A percentile compares a stretch with the other conserved stretches of the same genome.
Conservation (phyloP, 2,888 invertebrate genomes). For the Xanthorhoe designata region DNA sequence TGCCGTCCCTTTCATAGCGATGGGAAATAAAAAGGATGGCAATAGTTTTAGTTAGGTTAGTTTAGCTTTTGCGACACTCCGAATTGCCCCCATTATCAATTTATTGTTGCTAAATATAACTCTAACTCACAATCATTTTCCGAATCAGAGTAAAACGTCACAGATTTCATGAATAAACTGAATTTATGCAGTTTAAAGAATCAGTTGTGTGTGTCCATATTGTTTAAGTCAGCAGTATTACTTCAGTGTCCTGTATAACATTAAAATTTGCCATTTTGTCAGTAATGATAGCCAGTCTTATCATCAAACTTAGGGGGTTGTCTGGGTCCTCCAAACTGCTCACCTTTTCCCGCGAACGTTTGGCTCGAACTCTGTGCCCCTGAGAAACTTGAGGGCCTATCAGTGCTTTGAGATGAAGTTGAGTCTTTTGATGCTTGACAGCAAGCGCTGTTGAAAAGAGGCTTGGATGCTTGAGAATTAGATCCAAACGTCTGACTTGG, state of each 20-base stretch:
- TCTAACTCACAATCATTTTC: no score
- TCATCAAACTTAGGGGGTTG: constrained; percentile 70
- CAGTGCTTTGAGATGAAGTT: constrained; percentile 28
- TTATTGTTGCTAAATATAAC: no score
- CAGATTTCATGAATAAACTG: no score
- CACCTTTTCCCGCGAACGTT: constrained; percentile 57
- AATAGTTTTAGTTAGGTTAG: no score
- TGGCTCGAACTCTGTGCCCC: constrained; percentile 48
- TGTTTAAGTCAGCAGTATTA: no score
- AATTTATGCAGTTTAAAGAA: no score
- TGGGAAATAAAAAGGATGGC: no score
- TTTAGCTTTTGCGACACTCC: no score
- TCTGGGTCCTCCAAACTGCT: constrained; percentile 67
- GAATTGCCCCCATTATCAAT: no score
- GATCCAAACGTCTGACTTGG: constrained; percentile 11
- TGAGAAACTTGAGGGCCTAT: constrained; percentile 40
- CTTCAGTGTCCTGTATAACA: neutral
- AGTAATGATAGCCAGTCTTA: constrained; percentile 76
- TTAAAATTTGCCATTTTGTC: constrained; percentile 31
- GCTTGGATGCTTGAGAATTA: constrained; percentile 15
- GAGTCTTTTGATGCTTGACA: constrained; percentile 34
- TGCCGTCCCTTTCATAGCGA: no score
- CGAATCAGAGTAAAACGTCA: no score
- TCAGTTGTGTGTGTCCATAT: no score
- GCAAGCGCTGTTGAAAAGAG: constrained; percentile 34